Evolutionary conservation across 2,888 invertebrate species (phyloP), one percentile per base, ranked within the genome.

Genomic region (Lottia scabra): DNA sequence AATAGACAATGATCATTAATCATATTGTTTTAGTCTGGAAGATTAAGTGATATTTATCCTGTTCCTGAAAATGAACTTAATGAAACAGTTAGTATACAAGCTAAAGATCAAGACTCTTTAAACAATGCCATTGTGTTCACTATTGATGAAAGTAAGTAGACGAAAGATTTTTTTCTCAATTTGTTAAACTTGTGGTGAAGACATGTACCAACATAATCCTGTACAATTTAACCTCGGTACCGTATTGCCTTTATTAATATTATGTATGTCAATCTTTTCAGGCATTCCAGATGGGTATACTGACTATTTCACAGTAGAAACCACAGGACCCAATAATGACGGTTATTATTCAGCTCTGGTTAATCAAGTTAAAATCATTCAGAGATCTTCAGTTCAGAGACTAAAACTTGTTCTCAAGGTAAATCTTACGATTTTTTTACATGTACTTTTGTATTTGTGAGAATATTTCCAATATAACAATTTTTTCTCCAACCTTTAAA

Each of bases 101-200:
- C 82, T 10, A 74, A 74, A 19, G 83, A 84, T 67, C 78, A 73
- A 68, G 83, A 84, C 68, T 81, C 81, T 0, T 70, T 84, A 12
- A 77, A 78, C 66, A 74, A 76, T 26, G 70, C 74, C 48, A 77
- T 84, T 30, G 44, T 66, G 27, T 75, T 72, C 56, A 66, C 43
- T 16, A 23, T 75, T 26, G 71, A 75, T 44, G 69, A 72, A 43
- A 75, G 75, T 75, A 67, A 75, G 75, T 72, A 44, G 30, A 30
- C 30, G 6, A n/a, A n/a, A n/a, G n/a, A n/a, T n/a, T n/a, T 30
- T 30, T 30, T 30, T 6, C 4, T 30, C 30, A 30, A 30, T 30
- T 30, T n/a, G n/a, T n/a, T n/a, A n/a, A 30, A 30, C 30, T 30
- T 30, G 30, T 30, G 30, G 30, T 30, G 30, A 30, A 30, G 30